These are phyloP conservation scores for Pholis gunnellus DNA, from an alignment of 2,113 vertebrate genomes.

Conservation along the genomic window DNA sequence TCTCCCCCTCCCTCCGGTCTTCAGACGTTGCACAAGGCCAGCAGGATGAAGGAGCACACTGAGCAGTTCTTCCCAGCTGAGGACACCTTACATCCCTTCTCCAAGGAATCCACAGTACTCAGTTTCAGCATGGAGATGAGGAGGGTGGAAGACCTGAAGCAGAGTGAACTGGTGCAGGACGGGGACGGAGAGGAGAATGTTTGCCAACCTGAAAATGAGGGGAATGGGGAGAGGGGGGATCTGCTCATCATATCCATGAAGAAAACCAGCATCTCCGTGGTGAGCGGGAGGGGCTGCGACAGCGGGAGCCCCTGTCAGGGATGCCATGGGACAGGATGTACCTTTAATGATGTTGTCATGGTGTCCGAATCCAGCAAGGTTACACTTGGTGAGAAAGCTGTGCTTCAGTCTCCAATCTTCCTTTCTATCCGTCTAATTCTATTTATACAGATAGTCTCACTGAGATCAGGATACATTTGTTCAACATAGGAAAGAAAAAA, in stretches of 20 bases:
- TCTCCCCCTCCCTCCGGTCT: neutral
- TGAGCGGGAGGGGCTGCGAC: conserved; percentile 74
- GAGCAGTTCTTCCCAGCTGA: neutral
- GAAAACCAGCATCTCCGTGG: conserved; percentile 70
- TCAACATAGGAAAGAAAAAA: neutral
- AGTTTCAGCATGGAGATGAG: conserved; percentile 74
- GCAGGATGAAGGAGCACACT: neutral
- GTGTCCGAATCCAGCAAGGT: conserved; percentile 62
- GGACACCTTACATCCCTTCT: conserved; percentile 50
- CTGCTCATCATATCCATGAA: conserved; percentile 79
- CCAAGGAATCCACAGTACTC: conserved; percentile 62
- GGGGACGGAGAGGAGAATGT: neutral
- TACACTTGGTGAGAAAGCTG: conserved; percentile 67
- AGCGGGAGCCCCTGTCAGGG: conserved; percentile 17
- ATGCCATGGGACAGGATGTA: conserved; percentile 58
- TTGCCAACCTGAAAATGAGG: neutral
- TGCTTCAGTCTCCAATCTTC: neutral
- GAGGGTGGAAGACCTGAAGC: conserved; percentile 37
- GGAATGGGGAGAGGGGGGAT: neutral
- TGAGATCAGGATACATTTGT: neutral
- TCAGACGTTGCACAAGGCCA: conserved; percentile 75
- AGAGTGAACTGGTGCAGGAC: neutral
- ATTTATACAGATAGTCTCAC: neutral
- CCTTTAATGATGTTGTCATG: conserved; percentile 71
- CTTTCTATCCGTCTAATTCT: neutral